Evolutionary conservation across 2,888 invertebrate genomes (phyloP), one percentile per base, ranked within the genome.

Genomic region (Agrenia bidenticulata): DNA sequence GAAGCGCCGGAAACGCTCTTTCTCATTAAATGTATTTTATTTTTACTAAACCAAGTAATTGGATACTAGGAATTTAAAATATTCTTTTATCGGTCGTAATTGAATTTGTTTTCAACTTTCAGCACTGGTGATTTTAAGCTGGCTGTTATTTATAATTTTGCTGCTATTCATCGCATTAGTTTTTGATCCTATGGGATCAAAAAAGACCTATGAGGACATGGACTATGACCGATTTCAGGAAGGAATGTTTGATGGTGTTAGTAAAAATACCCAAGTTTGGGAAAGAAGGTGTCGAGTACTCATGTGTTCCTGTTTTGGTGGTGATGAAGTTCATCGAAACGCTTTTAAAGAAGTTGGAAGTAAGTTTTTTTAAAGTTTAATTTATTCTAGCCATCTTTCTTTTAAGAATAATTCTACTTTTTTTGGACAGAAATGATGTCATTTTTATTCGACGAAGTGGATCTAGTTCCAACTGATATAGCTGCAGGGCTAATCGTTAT

Each of bases 381-480:
- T n/a, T n/a, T n/a, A n/a, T n/a, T n/a, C n/a, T n/a, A 51, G 13
- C 27, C 45, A 32, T 49, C 49, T 56, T 60, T 51, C 41, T 26
- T 54, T 17, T 13, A 21, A n/a, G n/a, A n/a, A n/a, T n/a, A n/a
- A n/a, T n/a, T n/a, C n/a, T n/a, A n/a, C n/a, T n/a, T n/a, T 17
- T 68, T 61, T 26, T 58, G 84, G 79, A 54, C 83, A 84, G 87
- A 87, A 72, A 81, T 92, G 9, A 83, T 92, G 69, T 88, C 89
- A 77, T 87, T 88, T 1, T 83, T 92, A 68, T 92, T 92, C 80
- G 84, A 92, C 77, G 90, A 90, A 71, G 88, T 90, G 7, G 92
- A 94, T 80, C 81, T 94, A 45, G 93, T 94, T 0, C 89, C 92
- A 0, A 90, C 92, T 0, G 95, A 94, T 79, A 86, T 94, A 17